These are phyloP conservation scores for Reticulitermes lucifugus DNA, from an alignment of 2,888 invertebrate genomes.

Conservation along the genomic window DNA sequence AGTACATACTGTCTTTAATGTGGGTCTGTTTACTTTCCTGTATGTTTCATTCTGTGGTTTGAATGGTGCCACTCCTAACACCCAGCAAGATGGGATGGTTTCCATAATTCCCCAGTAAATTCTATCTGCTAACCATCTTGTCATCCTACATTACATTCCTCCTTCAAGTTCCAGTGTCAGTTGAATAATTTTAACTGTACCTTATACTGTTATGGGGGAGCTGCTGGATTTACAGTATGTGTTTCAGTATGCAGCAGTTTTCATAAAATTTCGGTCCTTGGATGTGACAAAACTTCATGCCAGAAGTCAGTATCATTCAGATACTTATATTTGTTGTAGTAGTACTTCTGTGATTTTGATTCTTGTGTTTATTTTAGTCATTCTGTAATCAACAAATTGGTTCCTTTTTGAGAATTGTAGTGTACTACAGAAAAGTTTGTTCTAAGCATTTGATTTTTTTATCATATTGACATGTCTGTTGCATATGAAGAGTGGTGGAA, in stretches of 20 bases:
- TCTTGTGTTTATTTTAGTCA: neutral
- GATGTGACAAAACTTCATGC: neutral
- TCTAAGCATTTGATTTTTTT: neutral
- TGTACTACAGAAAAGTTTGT: neutral
- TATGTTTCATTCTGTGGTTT: constrained; percentile 30
- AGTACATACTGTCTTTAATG: neutral
- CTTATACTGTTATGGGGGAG: neutral
- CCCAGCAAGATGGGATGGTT: constrained; percentile 14
- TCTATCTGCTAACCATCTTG: constrained; percentile 11
- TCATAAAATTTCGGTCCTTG: neutral
- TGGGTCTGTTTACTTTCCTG: constrained; percentile 43
- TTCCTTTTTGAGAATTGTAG: neutral
- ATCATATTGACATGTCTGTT: neutral
- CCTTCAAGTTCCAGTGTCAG: neutral
- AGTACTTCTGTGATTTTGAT: neutral
- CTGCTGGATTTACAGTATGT: constrained; percentile 24
- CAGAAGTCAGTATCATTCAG: neutral
- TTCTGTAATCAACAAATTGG: neutral
- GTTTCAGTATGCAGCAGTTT: neutral
- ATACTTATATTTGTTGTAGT: neutral
- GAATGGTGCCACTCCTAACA: neutral
- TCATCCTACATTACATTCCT: constrained; percentile 42
- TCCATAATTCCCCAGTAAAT: neutral
- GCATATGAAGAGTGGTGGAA: neutral
- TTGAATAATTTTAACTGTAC: neutral